Percentiles rank a stretch among this genome's conserved stretches.
Evolutionary conservation across 2,888 invertebrate species (phyloP).

Genomic region (Pharmacophagus antenor): DNA sequence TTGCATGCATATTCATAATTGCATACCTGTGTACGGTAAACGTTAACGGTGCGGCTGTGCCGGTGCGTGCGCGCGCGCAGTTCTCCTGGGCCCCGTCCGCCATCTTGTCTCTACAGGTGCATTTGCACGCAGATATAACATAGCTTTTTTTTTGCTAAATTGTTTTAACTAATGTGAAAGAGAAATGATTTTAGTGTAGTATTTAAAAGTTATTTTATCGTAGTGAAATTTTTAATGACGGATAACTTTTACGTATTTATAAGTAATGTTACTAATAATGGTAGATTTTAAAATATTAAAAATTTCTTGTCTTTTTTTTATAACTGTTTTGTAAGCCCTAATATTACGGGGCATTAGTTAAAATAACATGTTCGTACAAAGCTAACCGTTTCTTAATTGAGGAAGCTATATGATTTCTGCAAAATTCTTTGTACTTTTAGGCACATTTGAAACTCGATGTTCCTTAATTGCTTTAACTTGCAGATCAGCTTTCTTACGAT

Average conservation of each 20-base stretch:
- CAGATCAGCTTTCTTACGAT: conserved; percentile 24
- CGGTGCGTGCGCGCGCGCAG: conserved; percentile 25
- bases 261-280: too few relatives aligned
- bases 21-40: conserved; percentile 31
- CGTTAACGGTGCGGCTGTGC: conserved; percentile 32
- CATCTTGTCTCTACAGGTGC: conserved; percentile 11
- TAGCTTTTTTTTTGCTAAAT: background rate
- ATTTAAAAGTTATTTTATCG: too few relatives aligned
- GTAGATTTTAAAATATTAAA: too few relatives aligned
- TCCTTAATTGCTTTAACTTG: conserved; percentile 20
- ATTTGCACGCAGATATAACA: conserved; percentile 1
- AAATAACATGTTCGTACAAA: conserved; percentile 7
- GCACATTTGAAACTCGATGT: conserved; percentile 19
- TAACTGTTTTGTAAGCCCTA: too few relatives aligned
- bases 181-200: background rate
- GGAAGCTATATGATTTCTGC: conserved; percentile 5
- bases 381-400: conserved; percentile 9
- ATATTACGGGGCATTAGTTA: too few relatives aligned
- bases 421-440: conserved; percentile 12
- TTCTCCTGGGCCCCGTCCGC: background rate
- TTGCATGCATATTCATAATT: conserved; percentile 34
- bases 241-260: too few relatives aligned
- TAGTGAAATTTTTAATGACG: too few relatives aligned
- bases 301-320: too few relatives aligned
- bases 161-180: background rate